phyloP scores from a whole-genome alignment of 92 coral and sea anemone species.

The Zoanthus gigantus region DNA sequence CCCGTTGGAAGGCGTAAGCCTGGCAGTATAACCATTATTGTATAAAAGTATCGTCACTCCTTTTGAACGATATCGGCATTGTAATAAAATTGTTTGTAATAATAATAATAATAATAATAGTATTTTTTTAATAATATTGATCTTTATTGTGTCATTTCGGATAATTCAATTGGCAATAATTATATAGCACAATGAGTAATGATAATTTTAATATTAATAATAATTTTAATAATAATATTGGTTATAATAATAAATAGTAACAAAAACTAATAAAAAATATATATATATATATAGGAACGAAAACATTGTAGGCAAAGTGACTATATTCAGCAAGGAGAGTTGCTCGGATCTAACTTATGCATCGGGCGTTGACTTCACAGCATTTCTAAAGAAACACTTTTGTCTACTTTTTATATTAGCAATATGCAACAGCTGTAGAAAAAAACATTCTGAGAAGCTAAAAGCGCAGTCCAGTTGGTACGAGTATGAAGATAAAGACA shows the following conservation, averaged over 20 bases:
- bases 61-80: constrained; percentile 7
- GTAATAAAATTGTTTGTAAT: background rate
- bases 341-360: background rate
- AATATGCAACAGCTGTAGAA: constrained; percentile 72
- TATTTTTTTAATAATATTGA: background rate
- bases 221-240: background rate
- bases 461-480: constrained; percentile 63
- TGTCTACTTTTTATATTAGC: constrained; percentile 49
- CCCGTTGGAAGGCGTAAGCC: constrained; percentile 64
- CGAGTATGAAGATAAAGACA: constrained; percentile 26
- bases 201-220: background rate
- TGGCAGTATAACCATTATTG: background rate
- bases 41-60: background rate
- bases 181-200: background rate
- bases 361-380: background rate
- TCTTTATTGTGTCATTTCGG: background rate
- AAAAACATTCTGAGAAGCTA: constrained; percentile 55
- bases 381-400: constrained; percentile 2
- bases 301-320: background rate
- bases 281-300: too few relatives aligned
- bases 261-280: too few relatives aligned
- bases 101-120: background rate
- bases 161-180: background rate
- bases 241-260: too few relatives aligned
- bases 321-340: background rate